Conservation (phyloP, 2,113 vertebrate species). For the Regulus satrapa region DNA sequence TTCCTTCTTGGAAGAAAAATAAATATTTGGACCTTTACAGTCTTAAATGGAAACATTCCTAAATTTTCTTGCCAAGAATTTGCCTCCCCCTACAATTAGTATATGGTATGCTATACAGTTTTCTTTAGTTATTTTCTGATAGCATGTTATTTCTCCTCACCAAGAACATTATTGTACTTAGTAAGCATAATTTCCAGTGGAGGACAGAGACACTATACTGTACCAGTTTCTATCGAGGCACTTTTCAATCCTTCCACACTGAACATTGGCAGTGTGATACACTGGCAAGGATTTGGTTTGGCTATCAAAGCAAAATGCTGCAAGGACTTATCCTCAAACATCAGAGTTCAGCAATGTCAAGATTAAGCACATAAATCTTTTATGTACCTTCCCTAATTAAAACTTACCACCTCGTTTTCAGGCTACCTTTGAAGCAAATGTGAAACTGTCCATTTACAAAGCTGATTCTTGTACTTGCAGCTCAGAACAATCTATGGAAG, state of each 20-base stretch:
- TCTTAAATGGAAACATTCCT: constrained; percentile 21
- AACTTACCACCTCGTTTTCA: not conserved
- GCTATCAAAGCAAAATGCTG: not conserved
- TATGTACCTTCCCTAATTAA: not conserved
- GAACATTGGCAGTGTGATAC: not conserved
- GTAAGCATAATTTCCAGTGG: constrained; percentile 52
- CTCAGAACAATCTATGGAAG: not conserved
- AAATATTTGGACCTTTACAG: not conserved
- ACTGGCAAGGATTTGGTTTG: not conserved
- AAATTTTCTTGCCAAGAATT: constrained; percentile 55
- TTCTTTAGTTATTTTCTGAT: constrained; percentile 66
- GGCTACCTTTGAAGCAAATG: not conserved
- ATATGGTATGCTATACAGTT: constrained; percentile 46
- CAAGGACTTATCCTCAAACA: not conserved
- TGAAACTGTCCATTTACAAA: not conserved
- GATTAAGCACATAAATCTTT: not conserved
- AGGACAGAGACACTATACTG: not conserved
- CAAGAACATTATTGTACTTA: constrained; percentile 54
- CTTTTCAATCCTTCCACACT: not conserved
- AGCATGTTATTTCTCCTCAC: constrained; percentile 61
- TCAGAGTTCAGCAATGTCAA: not conserved
- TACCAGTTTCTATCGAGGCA: constrained; percentile 11
- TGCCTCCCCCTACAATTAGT: constrained; percentile 62
- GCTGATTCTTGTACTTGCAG: not conserved
- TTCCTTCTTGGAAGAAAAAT: not conserved